Percentiles rank a stretch among this genome's conserved stretches.
phyloP scores from a whole-genome alignment of 2,797 vertebrate species.

The Ibycter americanus region DNA sequence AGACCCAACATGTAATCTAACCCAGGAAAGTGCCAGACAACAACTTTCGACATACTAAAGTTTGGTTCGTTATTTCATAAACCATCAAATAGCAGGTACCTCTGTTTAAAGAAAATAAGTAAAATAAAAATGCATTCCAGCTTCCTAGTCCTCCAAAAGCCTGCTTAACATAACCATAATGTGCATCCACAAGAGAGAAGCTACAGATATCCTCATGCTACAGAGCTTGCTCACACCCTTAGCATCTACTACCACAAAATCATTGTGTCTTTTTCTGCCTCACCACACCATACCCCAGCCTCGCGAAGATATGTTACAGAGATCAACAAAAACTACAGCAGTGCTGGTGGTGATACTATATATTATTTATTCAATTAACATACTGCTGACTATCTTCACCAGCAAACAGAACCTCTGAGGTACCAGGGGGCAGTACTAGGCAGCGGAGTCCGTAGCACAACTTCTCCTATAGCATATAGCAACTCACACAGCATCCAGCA shows the following conservation, averaged over 20 bases:
- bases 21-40: neutral
- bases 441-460: neutral
- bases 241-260: neutral
- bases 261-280: neutral
- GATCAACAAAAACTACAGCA: neutral
- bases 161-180: neutral
- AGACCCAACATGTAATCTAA: neutral
- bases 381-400: neutral
- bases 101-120: neutral
- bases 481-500: neutral
- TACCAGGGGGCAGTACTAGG: neutral
- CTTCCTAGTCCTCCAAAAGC: neutral
- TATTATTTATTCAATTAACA: neutral
- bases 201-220: neutral
- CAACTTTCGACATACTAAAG: neutral
- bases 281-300: neutral
- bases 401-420: neutral
- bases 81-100: neutral
- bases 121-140: neutral
- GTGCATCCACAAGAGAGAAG: neutral
- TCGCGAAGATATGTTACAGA: neutral
- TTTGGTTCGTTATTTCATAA: neutral
- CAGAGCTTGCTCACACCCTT: neutral
- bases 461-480: too few species aligned
- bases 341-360: too few species aligned